Evolutionary conservation across 2,797 vertebrate species (phyloP), one percentile per base, ranked within the genome.

Genomic region (Saxicola maurus): DNA sequence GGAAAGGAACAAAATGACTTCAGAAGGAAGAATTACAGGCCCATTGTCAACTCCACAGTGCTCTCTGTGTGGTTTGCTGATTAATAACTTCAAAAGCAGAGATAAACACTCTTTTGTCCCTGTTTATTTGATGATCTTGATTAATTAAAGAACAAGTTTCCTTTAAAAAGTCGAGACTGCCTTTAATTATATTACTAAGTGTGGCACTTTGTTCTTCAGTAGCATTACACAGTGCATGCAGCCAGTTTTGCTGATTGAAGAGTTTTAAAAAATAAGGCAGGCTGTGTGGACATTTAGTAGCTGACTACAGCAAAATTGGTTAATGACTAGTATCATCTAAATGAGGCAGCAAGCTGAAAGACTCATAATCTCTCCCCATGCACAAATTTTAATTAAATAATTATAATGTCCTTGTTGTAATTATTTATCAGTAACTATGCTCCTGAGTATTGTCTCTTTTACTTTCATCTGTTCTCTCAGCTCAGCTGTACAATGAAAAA

Each of bases 371-470:
- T 97, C 93, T 97, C 94, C 89, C 96, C 86, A 95, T 96, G 96
- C 82, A 80, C 95, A 96, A 94, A 96, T 96, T 97, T 96, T 97
- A 97, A 97, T 97, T 97, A 97, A 97, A 97, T 97, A 96, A 97
- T 97, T 96, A 94, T 96, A 96, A 97, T 82, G 88, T 92, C 92
- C 95, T 95, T 93, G 87, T 96, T 97, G 96, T 96, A 97, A 97
- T 97, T 97, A 97, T 97, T 97, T 97, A 97, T 96, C 95, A 96
- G 96, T 96, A 96, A 97, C 94, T 96, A 94, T 96, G 94, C 96
- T 97, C 97, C 91, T 94, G 96, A 97, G 97, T 94, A 96, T 96
- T 96, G 89, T 80, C 78, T 95, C 87, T 94, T 94, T 93, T 46
- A 82, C 95, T 94, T 96, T 97, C 92, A 91, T 97, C 91, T 95